Conservation (phyloP, 1,140 invertebrate species). For the Cryptotermes secundus region DNA sequence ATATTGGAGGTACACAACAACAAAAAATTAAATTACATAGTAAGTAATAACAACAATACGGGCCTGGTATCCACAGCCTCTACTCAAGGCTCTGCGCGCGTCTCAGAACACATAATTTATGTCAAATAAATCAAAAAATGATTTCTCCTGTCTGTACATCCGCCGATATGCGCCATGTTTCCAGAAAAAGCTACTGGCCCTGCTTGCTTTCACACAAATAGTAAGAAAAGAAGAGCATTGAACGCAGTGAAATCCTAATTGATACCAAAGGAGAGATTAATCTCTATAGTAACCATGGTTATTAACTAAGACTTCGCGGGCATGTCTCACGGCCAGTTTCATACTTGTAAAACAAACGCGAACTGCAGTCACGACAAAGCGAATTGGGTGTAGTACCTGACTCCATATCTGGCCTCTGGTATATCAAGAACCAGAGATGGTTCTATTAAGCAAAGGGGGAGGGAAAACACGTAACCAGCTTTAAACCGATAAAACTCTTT, state of each 20-base stretch:
- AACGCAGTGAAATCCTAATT: neutral
- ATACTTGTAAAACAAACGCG: neutral
- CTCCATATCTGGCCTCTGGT: neutral
- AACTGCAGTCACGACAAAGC: neutral
- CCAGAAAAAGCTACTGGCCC: constrained; percentile 19
- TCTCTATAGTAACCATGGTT: neutral
- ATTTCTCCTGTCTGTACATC: neutral
- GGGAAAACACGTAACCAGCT: neutral
- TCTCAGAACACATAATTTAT: constrained; percentile 29
- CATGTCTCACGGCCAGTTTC: too few species aligned
- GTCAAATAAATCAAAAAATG: constrained; percentile 30
- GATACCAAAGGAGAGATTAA: neutral
- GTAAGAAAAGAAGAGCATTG: neutral
- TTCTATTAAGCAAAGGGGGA: too few species aligned
- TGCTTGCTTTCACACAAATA: neutral
- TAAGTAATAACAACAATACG: constrained; percentile 23
- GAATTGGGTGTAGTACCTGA: neutral
- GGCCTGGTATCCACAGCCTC: neutral
- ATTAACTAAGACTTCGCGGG: neutral
- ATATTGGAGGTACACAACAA: neutral
- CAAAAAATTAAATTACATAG: constrained; percentile 23
- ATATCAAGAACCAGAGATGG: too few species aligned
- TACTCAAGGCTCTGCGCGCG: neutral
- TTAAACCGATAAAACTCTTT: neutral
- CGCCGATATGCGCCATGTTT: neutral